These are phyloP conservation scores for Ctenicera cuprea DNA, from an alignment of 2,888 invertebrate species.

Conservation along the genomic window DNA sequence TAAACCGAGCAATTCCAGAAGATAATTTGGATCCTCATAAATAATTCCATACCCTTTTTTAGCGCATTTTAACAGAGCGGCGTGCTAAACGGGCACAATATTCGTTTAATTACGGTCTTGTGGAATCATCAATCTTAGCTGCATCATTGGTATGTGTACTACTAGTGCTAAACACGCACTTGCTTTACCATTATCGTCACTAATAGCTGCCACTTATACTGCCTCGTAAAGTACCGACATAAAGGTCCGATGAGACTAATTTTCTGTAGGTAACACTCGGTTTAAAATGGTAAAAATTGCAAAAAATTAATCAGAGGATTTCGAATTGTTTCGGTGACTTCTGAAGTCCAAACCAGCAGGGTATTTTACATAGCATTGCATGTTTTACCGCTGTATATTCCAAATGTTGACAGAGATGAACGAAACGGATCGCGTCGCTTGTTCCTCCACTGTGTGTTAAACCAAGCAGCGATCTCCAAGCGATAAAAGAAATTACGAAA, in stretches of 20 bases:
- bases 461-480: slow-evolving; percentile 6
- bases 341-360: background rate
- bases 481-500: slow-evolving; percentile 23
- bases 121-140: slow-evolving; percentile 32
- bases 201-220: slow-evolving; percentile 33
- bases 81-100: slow-evolving; percentile 20
- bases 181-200: slow-evolving; percentile 38
- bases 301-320: slow-evolving; percentile 18
- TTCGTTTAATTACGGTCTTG: slow-evolving; percentile 21
- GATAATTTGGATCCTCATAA: slow-evolving; percentile 14
- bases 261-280: background rate
- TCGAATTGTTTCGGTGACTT: background rate
- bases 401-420: slow-evolving; percentile 24
- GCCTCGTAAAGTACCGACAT: slow-evolving; percentile 16
- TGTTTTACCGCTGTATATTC: slow-evolving; percentile 32
- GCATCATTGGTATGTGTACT: slow-evolving; percentile 30
- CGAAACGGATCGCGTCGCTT: background rate
- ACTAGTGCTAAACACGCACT: slow-evolving; percentile 36
- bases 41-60: slow-evolving; percentile 13
- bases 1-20: slow-evolving; percentile 1
- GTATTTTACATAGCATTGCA: slow-evolving; percentile 19
- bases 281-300: slow-evolving; percentile 3
- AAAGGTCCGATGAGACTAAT: background rate
- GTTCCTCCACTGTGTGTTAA: slow-evolving; percentile 13
- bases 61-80: slow-evolving; percentile 15